phyloP scores from a whole-genome alignment of 2,888 invertebrate genomes.

The Drosophila gaucha region DNA sequence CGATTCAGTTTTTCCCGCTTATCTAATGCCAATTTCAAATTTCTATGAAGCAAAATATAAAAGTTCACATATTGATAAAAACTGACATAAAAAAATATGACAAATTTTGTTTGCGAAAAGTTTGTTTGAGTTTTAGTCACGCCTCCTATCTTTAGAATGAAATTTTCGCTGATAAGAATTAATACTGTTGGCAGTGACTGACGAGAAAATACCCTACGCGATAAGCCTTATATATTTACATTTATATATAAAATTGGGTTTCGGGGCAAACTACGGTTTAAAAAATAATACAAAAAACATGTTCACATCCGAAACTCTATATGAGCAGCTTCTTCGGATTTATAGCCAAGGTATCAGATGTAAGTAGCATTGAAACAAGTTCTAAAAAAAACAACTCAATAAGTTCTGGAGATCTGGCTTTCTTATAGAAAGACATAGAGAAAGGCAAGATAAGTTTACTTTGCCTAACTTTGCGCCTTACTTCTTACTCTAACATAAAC shows the following conservation, averaged over 20 bases:
- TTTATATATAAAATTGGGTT: neutral
- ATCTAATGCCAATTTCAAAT: slow-evolving; percentile 10
- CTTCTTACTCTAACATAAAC: neutral
- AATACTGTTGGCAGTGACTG: neutral
- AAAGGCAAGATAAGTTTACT: neutral
- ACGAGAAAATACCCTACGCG: neutral
- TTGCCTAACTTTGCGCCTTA: no score
- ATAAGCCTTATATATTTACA: neutral
- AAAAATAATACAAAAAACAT: neutral
- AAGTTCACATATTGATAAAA: slow-evolving; percentile 12
- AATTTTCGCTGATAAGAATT: slow-evolving; percentile 7
- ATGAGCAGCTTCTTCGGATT: accelerated
- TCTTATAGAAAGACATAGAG: neutral
- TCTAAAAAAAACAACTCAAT: no score
- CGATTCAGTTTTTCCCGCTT: slow-evolving; percentile 3
- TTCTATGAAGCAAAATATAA: slow-evolving; percentile 1
- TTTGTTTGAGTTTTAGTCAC: slow-evolving; percentile 27
- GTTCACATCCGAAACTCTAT: neutral
- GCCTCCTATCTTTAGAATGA: slow-evolving; percentile 14
- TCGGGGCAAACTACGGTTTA: no score
- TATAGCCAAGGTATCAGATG: no score
- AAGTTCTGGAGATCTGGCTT: no score
- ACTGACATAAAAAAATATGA: slow-evolving; percentile 5
- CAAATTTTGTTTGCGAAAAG: slow-evolving; percentile 5
- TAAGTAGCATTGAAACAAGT: no score